Evolutionary conservation across 53 echinoderm and acorn worm genomes (phyloP).

Genomic region (Glandiceps talaboti): DNA sequence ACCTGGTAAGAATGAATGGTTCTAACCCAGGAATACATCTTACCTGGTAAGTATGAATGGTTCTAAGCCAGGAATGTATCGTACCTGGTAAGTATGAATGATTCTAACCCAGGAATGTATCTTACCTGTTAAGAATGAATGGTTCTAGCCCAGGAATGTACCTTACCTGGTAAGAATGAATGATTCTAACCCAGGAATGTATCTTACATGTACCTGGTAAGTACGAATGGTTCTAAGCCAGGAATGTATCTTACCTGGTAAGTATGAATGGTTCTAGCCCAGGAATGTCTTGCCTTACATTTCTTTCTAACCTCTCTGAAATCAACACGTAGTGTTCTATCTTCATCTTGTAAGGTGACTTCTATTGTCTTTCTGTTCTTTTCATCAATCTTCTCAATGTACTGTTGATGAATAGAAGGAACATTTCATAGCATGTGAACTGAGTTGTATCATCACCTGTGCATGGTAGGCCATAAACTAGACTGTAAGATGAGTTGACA

Average conservation of each 20-base stretch:
- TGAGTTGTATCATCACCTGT: no score
- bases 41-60: conserved; percentile 56
- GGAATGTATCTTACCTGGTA: conserved; percentile 44
- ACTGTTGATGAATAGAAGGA: no score
- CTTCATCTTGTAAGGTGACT: not conserved
- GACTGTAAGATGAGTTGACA: no score
- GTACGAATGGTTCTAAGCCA: conserved; percentile 53
- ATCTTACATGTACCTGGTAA: conserved; percentile 42
- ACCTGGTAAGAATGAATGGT: conserved; percentile 60
- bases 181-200: conserved; percentile 49
- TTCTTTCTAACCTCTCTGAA: not conserved
- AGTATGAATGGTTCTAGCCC: conserved; percentile 51
- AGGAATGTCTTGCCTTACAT: conserved; percentile 18
- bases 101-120: conserved; percentile 46
- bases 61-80: conserved; percentile 40
- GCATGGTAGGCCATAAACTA: no score
- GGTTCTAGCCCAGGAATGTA: conserved; percentile 48
- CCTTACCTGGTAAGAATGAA: conserved; percentile 45
- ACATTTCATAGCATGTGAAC: no score
- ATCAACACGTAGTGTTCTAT: not conserved
- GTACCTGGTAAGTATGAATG: conserved; percentile 51
- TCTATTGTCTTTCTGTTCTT: not conserved
- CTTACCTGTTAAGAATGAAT: conserved; percentile 50
- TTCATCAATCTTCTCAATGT: not conserved
- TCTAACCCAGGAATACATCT: conserved; percentile 39